Percentiles rank a stretch among this genome's conserved stretches.
Conservation (phyloP, 1,140 invertebrate genomes). For the Paraescarpia echinospica region DNA sequence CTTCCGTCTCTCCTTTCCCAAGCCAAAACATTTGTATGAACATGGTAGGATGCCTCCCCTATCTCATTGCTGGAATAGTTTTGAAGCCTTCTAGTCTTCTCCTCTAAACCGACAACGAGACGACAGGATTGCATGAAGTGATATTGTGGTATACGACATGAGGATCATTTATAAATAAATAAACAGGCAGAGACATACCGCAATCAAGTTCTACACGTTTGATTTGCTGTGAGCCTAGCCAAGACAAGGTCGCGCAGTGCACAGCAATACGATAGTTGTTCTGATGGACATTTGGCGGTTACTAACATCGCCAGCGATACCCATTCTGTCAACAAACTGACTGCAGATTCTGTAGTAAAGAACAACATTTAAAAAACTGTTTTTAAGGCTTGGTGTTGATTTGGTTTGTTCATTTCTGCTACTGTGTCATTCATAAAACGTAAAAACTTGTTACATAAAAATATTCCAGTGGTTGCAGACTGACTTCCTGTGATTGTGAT, state of each 20-base stretch:
- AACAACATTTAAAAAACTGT: neutral
- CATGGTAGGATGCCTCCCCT: neutral
- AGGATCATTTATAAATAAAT: conserved; percentile 2
- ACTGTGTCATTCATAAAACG: neutral
- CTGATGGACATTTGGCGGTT: neutral
- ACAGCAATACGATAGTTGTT: neutral
- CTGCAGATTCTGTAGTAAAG: neutral
- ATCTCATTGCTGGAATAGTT: neutral
- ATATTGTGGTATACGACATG: neutral
- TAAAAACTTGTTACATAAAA: no score
- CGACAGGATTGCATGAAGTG: neutral
- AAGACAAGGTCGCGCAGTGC: neutral
- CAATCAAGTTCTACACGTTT: neutral
- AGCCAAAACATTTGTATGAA: neutral
- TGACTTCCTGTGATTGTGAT: no score
- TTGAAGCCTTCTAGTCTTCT: neutral
- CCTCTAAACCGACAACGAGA: neutral
- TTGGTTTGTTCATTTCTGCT: neutral
- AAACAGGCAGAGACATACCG: neutral
- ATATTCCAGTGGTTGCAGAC: no score
- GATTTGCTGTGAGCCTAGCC: neutral
- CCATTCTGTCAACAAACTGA: neutral
- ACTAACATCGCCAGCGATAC: neutral
- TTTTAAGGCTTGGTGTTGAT: neutral
- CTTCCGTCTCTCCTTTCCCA: no score